Base-by-base conservation (phyloP, 1,140 invertebrate species). In the Papilio helenus region DNA sequence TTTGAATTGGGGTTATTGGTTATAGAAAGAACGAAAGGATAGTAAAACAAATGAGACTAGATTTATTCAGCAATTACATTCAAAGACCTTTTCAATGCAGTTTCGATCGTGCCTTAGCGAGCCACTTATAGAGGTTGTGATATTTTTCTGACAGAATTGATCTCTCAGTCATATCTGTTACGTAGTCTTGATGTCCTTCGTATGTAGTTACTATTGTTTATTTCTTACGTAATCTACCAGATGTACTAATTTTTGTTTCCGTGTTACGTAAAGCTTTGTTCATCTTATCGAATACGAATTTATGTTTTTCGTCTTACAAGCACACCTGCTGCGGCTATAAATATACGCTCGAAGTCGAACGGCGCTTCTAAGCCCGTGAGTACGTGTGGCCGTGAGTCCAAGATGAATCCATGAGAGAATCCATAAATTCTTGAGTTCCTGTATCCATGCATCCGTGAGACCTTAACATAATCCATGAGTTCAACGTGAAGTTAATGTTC, bases 301-400 rank as follows among this genome's bases (percentile, higher is more conserved):
- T 92, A 92, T 92, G 89, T 90, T 90, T 90, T 91, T 92, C 90
- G 85, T 92, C 86, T 90, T 88, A 91, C 90, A 92, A 88, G 79
- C 87, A 85, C 92, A 93, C 92, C 92, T 93, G 92, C 87, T 89
- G 79, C 79, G 79, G 80, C 80, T 89, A 84, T 89, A 88, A 92
- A 91, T 87, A 85, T 49, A 74, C 39, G 72, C 72, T 49, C 44
- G 20, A 34, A 34, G 2, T n/a, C 72, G 72, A 46, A 74, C 42
- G 12, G n/a, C 61, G 61, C 26, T 29, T 29, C 12, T 72, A 23
- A 23, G 26, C 7, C 26, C 68, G 29, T 26, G 18, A 49, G 44
- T 23, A 42, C 72, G 44, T 49, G 72, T 14, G 23, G 3, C 12
- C 26, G 26, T 68, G 61, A 61, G 23, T 14, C 58, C 58, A 20